A percentile compares a stretch with the other conserved stretches of the same genome.
phyloP scores from a whole-genome alignment of 2,113 vertebrate genomes.

The Urocolius indicus region DNA sequence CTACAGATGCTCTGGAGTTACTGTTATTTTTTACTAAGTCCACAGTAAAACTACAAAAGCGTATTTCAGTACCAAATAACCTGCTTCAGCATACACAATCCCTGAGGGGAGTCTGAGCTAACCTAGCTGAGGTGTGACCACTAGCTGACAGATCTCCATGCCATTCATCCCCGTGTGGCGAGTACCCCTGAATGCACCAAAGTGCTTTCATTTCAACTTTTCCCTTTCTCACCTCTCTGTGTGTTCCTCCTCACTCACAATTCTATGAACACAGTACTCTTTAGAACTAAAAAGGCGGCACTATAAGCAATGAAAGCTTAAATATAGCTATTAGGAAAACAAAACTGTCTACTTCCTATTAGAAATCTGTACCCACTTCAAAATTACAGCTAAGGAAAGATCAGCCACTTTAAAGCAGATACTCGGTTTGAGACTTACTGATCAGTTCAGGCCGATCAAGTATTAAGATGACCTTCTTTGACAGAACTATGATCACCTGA shows the following conservation, averaged over 20 bases:
- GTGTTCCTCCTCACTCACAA: neutral
- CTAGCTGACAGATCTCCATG: neutral
- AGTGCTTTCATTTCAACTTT: neutral
- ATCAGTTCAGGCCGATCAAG: neutral
- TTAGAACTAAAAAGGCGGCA: neutral
- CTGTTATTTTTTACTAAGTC: neutral
- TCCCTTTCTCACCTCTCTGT: neutral
- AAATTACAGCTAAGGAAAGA: neutral
- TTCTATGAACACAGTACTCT: neutral
- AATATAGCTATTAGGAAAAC: neutral
- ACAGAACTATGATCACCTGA: neutral
- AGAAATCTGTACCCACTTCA: neutral
- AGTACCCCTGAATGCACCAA: neutral
- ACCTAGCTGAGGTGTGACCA: neutral
- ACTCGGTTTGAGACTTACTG: neutral
- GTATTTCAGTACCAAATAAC: neutral
- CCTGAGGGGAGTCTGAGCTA: neutral
- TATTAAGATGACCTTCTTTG: neutral
- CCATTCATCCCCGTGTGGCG: accelerated
- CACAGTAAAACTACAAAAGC: neutral
- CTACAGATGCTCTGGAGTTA: neutral
- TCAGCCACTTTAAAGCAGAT: neutral
- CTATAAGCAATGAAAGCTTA: neutral
- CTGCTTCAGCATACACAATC: neutral
- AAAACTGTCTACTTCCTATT: neutral